These are phyloP conservation scores for Drosophila anceps DNA, from an alignment of 2,888 invertebrate species.

Conservation along the genomic window DNA sequence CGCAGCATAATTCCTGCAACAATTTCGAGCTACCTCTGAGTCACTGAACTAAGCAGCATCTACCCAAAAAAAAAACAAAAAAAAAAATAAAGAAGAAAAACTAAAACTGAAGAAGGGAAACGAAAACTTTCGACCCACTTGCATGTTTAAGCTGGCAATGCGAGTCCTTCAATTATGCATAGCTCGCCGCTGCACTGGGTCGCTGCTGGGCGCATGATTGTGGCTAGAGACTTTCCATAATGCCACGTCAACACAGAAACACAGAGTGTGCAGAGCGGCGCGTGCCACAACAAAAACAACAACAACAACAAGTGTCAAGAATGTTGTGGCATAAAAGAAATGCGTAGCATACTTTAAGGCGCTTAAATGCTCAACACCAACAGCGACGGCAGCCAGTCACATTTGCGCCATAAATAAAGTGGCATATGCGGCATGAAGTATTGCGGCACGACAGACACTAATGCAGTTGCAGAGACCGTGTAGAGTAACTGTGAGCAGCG, in stretches of 20 bases:
- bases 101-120: neutral
- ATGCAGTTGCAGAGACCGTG: constrained; percentile 22
- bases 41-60: constrained; percentile 8
- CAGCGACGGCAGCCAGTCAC: constrained; percentile 37
- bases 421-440: constrained; percentile 71
- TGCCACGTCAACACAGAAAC: constrained; percentile 31
- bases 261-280: constrained; percentile 6
- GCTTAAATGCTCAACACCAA: constrained; percentile 68
- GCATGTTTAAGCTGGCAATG: constrained; percentile 42
- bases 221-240: constrained; percentile 43
- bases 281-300: constrained; percentile 70
- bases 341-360: constrained; percentile 71
- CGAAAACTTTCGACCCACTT: constrained; percentile 55
- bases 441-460: constrained; percentile 41
- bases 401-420: constrained; percentile 74
- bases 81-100: neutral
- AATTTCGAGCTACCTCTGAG: neutral
- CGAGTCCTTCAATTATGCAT: constrained; percentile 55
- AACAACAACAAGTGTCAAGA: constrained; percentile 73
- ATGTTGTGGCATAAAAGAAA: constrained; percentile 47
- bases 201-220: constrained; percentile 24
- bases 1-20: neutral
- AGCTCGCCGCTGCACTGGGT: constrained; percentile 33
- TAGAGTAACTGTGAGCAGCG: constrained; percentile 13
- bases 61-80: neutral